These are phyloP conservation scores for Morus bassanus DNA, from an alignment of 2,797 vertebrate genomes.

Conservation along the genomic window DNA sequence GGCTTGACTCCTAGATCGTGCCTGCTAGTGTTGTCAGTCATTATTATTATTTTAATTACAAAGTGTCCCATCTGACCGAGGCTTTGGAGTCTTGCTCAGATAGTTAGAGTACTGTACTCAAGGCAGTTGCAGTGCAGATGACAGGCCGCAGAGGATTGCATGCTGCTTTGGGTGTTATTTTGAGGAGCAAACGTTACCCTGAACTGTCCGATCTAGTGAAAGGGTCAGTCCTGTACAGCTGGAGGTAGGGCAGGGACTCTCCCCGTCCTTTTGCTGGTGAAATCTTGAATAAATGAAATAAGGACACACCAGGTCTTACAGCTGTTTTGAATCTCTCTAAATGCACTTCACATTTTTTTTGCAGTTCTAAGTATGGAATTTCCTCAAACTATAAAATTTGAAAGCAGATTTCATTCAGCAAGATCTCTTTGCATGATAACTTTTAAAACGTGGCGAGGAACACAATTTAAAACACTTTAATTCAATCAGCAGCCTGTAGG, in stretches of 20 bases:
- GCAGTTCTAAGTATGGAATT: not conserved
- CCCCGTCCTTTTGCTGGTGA: not conserved
- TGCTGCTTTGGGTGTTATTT: not conserved
- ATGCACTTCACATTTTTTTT: not conserved
- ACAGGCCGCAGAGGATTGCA: not conserved
- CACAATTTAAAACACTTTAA: not conserved
- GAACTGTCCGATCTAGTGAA: not conserved
- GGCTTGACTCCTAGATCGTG: not conserved
- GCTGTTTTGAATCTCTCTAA: not conserved
- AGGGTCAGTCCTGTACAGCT: not conserved
- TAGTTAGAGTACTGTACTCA: not conserved
- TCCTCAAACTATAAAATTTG: constrained; percentile 25
- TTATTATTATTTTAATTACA: not conserved
- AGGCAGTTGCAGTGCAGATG: not conserved
- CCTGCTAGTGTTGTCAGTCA: not conserved
- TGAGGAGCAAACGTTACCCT: not conserved
- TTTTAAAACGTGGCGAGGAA: not conserved
- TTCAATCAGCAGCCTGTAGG: constrained; percentile 7
- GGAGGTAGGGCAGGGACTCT: not conserved
- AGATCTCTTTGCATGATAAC: not conserved
- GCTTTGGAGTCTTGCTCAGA: not conserved
- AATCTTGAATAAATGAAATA: not conserved
- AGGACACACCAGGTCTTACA: not conserved
- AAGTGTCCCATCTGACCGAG: not conserved
- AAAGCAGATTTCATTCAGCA: not conserved